A percentile compares a stretch with the other conserved stretches of the same genome.
Evolutionary conservation across 1,140 invertebrate genomes (phyloP).

Genomic region (Akabosia matsudoensis): DNA sequence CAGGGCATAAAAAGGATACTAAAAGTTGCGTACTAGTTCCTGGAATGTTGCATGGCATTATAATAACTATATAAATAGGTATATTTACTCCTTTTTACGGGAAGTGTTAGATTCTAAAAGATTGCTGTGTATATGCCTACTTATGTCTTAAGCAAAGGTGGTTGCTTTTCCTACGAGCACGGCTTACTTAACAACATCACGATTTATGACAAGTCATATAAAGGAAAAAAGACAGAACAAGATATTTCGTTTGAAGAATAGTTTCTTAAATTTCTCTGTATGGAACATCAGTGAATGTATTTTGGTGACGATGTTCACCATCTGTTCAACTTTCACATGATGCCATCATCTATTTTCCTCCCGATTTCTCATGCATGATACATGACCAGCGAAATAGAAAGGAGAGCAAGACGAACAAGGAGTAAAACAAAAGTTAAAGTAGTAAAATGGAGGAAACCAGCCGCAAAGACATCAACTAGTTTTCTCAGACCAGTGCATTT

Average conservation of each 20-base stretch:
- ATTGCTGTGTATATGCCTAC: neutral
- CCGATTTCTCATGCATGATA: constrained; percentile 21
- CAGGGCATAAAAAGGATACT: too few species aligned
- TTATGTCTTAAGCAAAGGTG: too few species aligned
- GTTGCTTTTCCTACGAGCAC: too few species aligned
- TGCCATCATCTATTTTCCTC: constrained; percentile 12
- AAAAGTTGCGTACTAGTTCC: too few species aligned
- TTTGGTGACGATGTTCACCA: neutral
- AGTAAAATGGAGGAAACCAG: neutral
- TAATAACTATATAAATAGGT: too few species aligned
- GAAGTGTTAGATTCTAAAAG: constrained; percentile 15
- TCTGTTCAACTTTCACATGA: constrained; percentile 18
- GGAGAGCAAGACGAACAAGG: neutral
- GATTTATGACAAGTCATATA: neutral
- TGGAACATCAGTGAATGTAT: neutral
- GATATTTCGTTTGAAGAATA: too few species aligned
- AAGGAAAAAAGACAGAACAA: neutral
- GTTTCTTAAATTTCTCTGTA: too few species aligned
- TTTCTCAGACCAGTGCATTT: neutral
- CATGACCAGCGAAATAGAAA: constrained; percentile 11
- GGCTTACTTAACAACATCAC: neutral
- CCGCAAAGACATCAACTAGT: neutral
- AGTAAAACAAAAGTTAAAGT: neutral
- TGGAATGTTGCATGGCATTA: too few species aligned
- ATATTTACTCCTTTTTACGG: too few species aligned